Percentiles rank a stretch among this genome's conserved stretches.
Evolutionary conservation across 92 coral and sea anemone genomes (phyloP).

Genomic region (Epizoanthus illoricatus): DNA sequence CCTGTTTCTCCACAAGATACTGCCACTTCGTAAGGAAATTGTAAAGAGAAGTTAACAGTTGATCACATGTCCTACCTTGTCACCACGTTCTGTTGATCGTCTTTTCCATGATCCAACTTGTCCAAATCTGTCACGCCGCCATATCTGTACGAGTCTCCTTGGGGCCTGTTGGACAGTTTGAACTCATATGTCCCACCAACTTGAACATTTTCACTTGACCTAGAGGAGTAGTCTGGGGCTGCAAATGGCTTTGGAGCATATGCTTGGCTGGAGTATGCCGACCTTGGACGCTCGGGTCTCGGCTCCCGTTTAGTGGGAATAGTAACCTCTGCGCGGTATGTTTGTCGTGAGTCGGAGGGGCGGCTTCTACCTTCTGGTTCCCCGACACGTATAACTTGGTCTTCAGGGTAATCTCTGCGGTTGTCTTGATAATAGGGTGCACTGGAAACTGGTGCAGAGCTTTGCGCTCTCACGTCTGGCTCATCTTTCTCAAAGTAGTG

Average conservation of each 20-base stretch:
- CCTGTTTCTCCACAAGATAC: not conserved
- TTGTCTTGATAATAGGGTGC: not conserved
- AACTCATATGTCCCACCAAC: constrained; percentile 54
- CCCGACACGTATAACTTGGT: constrained; percentile 38
- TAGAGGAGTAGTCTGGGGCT: constrained; percentile 49
- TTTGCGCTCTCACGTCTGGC: constrained; percentile 26
- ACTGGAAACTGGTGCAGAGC: constrained; percentile 17
- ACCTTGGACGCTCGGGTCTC: constrained; percentile 71
- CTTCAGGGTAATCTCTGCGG: constrained; percentile 53
- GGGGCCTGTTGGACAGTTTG: constrained; percentile 46
- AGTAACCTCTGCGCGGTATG: constrained; percentile 78
- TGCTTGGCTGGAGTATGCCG: constrained; percentile 59
- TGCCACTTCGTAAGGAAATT: not conserved
- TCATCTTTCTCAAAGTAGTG: constrained; percentile 19
- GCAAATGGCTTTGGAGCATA: constrained; percentile 76
- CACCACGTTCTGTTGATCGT: constrained; percentile 67
- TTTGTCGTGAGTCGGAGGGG: constrained; percentile 49
- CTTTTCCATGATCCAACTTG: constrained; percentile 51
- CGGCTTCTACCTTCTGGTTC: constrained; percentile 50
- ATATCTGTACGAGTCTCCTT: constrained; percentile 52
- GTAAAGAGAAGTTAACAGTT: not conserved
- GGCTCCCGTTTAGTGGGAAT: constrained; percentile 65
- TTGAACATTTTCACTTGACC: constrained; percentile 53
- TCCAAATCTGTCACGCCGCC: constrained; percentile 64
- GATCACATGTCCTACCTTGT: constrained; percentile 58